Evolutionary conservation across 1,140 invertebrate species (phyloP).

Genomic region (Lycorma delicatula): DNA sequence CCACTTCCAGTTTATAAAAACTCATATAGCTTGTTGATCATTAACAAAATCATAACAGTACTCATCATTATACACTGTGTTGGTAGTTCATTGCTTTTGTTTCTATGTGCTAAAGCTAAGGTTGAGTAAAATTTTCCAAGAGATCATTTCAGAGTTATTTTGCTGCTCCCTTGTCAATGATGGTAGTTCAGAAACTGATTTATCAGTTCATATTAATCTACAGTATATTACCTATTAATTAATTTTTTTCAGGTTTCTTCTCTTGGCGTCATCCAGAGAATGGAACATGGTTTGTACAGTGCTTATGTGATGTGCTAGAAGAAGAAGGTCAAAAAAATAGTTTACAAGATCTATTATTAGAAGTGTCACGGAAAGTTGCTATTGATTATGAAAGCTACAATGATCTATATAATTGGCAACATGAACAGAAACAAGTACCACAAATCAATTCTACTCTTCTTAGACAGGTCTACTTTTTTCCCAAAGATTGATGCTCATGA

Average conservation of each 20-base stretch:
- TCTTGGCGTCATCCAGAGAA: conserved; percentile 55
- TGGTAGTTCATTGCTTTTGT: no score
- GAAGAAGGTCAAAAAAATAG: conserved; percentile 43
- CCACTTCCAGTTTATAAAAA: no score
- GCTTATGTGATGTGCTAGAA: conserved; percentile 47
- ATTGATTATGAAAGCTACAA: conserved; percentile 48
- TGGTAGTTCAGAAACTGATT: no score
- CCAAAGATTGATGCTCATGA: conserved; percentile 24
- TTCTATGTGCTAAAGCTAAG: no score
- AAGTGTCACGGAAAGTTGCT: conserved; percentile 52
- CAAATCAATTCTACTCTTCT: conserved; percentile 57
- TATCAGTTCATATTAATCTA: no score
- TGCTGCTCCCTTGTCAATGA: no score
- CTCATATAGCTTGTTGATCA: no score
- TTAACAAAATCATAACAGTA: no score
- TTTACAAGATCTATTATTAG: conserved; percentile 52
- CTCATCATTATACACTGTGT: no score
- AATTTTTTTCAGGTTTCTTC: conserved; percentile 48
- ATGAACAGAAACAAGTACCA: conserved; percentile 59
- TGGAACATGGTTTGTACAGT: conserved; percentile 65
- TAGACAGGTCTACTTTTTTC: conserved; percentile 46
- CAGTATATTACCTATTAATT: no score
- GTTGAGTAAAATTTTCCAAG: no score
- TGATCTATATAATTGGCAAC: conserved; percentile 39
- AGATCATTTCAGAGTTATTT: no score